A percentile compares a stretch with the other conserved stretches of the same genome.
Evolutionary conservation across 2,888 invertebrate genomes (phyloP).

Genomic region (Melanotus villosus): DNA sequence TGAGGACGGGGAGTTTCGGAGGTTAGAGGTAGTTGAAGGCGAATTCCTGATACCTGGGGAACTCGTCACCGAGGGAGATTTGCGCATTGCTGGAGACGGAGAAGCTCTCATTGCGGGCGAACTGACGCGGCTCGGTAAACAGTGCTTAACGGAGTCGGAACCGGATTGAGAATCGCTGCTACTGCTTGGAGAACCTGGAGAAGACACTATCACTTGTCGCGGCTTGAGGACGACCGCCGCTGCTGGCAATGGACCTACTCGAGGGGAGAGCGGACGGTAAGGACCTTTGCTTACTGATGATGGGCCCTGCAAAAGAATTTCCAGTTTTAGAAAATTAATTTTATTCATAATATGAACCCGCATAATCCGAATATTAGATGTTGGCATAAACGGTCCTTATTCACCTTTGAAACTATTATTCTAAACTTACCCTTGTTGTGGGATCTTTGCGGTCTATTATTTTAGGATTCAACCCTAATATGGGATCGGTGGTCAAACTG

Average conservation of each 20-base stretch:
- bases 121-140: constrained; percentile 66
- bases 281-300: constrained; percentile 81
- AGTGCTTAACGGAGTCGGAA: constrained; percentile 81
- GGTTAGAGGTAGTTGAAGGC: constrained; percentile 64
- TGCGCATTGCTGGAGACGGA: constrained; percentile 60
- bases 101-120: constrained; percentile 68
- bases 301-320: constrained; percentile 71
- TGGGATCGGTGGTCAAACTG: too few relatives aligned
- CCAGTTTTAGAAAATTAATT: neutral
- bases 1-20: constrained; percentile 63
- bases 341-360: too few relatives aligned
- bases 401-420: too few relatives aligned
- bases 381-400: too few relatives aligned
- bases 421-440: too few relatives aligned
- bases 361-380: too few relatives aligned
- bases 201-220: constrained; percentile 76
- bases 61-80: constrained; percentile 51
- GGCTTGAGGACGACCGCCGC: constrained; percentile 65
- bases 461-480: too few relatives aligned
- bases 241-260: constrained; percentile 72
- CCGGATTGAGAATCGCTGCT: constrained; percentile 87
- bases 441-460: too few relatives aligned
- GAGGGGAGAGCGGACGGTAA: constrained; percentile 81
- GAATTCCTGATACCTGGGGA: constrained; percentile 61
- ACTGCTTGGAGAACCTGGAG: constrained; percentile 91